Conservation (phyloP, 2,797 vertebrate genomes). For the Gymnoscopelus braueri region DNA sequence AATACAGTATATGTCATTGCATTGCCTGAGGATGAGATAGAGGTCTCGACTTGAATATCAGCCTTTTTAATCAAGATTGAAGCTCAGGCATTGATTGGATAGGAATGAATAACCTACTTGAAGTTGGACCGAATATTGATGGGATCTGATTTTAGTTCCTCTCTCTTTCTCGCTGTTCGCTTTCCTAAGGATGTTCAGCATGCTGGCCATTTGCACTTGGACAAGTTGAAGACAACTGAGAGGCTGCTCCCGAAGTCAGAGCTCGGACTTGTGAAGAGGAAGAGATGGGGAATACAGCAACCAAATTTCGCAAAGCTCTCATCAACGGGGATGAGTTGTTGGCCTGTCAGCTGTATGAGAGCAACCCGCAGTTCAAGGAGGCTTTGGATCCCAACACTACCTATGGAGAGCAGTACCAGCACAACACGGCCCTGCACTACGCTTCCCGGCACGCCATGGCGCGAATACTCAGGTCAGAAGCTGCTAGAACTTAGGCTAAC, state of each 20-base stretch:
- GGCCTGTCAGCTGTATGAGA: conserved; percentile 96
- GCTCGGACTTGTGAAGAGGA: conserved; percentile 44
- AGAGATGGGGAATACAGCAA: conserved; percentile 97
- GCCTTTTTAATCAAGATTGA: background rate
- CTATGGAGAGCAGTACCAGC: conserved; percentile 98
- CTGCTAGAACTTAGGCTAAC: background rate
- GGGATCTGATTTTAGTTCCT: conserved; percentile 30
- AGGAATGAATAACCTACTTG: conserved; percentile 20
- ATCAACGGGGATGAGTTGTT: conserved; percentile 95
- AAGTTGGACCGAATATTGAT: conserved; percentile 12
- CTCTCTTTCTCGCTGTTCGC: conserved; percentile 13
- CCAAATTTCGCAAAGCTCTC: conserved; percentile 98
- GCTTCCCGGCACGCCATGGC: conserved; percentile 96
- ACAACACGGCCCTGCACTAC: conserved; percentile 98
- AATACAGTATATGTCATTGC: background rate
- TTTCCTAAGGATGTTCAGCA: conserved; percentile 80
- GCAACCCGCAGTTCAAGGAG: conserved; percentile 96
- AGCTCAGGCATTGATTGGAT: background rate
- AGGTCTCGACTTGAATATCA: background rate
- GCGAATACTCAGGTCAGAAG: conserved; percentile 92
- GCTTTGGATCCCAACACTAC: conserved; percentile 97
- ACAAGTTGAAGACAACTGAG: conserved; percentile 75
- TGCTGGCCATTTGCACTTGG: conserved; percentile 75
- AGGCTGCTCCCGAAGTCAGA: conserved; percentile 62
- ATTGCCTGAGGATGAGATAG: background rate